phyloP scores from a whole-genome alignment of 2,797 vertebrate genomes.

The Rhabdophis nuchalis region DNA sequence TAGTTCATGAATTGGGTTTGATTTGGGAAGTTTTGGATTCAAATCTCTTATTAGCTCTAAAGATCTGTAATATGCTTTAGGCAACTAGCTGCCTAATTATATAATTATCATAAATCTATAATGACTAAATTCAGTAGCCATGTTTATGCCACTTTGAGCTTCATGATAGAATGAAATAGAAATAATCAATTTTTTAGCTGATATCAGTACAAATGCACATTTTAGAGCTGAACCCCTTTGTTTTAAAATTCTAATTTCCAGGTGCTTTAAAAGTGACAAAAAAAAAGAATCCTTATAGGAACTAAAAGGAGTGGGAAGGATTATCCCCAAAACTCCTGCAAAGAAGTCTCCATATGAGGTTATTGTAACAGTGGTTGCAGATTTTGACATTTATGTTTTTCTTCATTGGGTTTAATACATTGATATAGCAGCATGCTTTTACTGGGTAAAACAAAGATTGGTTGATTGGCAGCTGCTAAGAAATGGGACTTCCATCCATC shows the following conservation, averaged over 20 bases:
- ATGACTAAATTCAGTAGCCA: background rate
- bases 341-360: background rate
- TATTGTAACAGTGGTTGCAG: conserved; percentile 17
- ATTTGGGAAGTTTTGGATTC: background rate
- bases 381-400: background rate
- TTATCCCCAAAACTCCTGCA: background rate
- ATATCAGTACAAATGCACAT: background rate
- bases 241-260: background rate
- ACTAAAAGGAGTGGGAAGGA: background rate
- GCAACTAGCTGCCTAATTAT: background rate
- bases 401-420: conserved; percentile 26
- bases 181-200: background rate
- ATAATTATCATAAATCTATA: background rate
- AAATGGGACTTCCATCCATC: background rate
- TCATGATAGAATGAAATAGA: background rate
- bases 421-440: background rate
- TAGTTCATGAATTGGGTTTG: background rate
- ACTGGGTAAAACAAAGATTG: conserved; percentile 13
- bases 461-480: conserved; percentile 7
- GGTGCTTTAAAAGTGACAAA: background rate
- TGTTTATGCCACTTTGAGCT: background rate
- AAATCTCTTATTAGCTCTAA: background rate
- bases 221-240: background rate
- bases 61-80: background rate
- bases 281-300: conserved; percentile 11